Evolutionary conservation across 2,888 invertebrate species (phyloP), one percentile per base, ranked within the genome.

Genomic region (Tanytarsus gracilentus): DNA sequence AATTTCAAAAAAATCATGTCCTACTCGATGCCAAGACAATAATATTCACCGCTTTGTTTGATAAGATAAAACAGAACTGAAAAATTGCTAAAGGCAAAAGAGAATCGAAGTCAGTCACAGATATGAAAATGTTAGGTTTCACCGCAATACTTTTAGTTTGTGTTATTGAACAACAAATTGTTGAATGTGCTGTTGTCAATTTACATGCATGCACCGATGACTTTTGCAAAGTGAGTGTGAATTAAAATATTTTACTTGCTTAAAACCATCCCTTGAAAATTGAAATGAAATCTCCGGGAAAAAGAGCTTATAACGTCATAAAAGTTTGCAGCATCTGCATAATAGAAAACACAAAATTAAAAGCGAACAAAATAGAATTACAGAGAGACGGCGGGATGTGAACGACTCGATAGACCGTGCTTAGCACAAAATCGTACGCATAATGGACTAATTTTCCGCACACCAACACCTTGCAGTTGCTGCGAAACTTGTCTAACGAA

Each of bases 381-480:
- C 60, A 33, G 27, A 27, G 60, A 60, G 36, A 36, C 50, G 23
- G 14, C 9, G 0, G 74, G 73, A 7, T 80, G 80, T 64, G 25
- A 71, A 0, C 4, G 69, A 0, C 63, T 79, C 0, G 69, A 76
- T 0, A 66, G 66, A 0, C 72, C 77, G 25, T 82, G 82, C 66
- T 56, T 66, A 11, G 73, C 75, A 63, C 79, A 79, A 70, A 82
- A 82, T 65, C 72, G 74, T 0, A 81, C 82, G 0, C 76, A 78
- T 66, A 72, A 72, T 30, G 83, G 83, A 0, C 62, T 79, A 29
- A 70, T 69, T 64, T 67, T 83, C 63, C 77, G 76, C 0, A 80
- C 79, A 0, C 79, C 81, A 0, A 79, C 79, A 1, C 67, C 76
- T 0, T 84, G 84, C 68, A 83, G 81, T 67, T 84, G 84, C 67